Percentiles rank a stretch among this genome's conserved stretches.
These are phyloP conservation scores for Epizoanthus illoricatus DNA, from an alignment of 92 coral and sea anemone genomes.

Conservation along the genomic window DNA sequence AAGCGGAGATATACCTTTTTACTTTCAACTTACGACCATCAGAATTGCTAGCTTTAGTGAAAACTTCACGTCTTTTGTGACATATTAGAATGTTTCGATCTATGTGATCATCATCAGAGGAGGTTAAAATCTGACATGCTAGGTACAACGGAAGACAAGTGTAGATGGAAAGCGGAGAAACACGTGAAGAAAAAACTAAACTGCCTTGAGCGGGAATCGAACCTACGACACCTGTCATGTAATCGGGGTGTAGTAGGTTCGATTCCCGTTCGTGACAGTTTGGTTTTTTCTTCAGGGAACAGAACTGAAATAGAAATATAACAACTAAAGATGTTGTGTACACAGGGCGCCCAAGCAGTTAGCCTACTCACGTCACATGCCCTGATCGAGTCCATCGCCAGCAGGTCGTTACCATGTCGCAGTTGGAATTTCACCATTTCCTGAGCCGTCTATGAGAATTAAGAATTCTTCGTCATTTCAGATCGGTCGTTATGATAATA, in stretches of 20 bases:
- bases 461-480: not conserved
- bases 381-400: constrained; percentile 96
- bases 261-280: not conserved
- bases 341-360: not conserved
- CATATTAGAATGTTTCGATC: too few species aligned
- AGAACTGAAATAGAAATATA: too few species aligned
- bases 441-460: constrained; percentile 74
- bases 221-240: too few species aligned
- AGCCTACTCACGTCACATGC: constrained; percentile 85
- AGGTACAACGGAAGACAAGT: too few species aligned
- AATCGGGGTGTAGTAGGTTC: too few species aligned
- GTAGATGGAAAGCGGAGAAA: too few species aligned
- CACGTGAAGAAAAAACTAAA: too few species aligned
- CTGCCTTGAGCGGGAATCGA: too few species aligned
- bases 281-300: too few species aligned
- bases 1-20: too few species aligned
- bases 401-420: constrained; percentile 92
- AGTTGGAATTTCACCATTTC: constrained; percentile 96
- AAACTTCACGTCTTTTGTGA: not conserved
- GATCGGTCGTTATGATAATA: not conserved
- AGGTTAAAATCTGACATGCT: too few species aligned
- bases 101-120: too few species aligned
- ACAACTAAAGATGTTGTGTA: not conserved
- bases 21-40: not conserved
- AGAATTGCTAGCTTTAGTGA: not conserved